phyloP scores from a whole-genome alignment of 1,140 invertebrate species.

The Bombus confusus region DNA sequence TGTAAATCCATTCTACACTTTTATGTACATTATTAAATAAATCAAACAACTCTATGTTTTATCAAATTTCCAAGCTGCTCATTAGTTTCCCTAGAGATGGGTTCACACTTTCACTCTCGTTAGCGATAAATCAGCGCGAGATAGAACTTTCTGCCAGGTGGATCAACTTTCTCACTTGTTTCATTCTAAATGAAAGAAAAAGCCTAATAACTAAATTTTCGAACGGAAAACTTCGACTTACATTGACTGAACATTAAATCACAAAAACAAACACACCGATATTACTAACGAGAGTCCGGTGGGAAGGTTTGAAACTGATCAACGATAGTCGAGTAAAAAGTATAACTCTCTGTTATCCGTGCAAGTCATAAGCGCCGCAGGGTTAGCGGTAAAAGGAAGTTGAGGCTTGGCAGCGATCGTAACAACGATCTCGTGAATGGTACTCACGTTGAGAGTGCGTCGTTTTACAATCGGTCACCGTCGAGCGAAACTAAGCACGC shows the following conservation, averaged over 20 bases:
- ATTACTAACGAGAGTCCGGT: background rate
- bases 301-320: background rate
- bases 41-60: background rate
- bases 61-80: background rate
- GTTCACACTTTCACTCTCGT: slow-evolving; percentile 31
- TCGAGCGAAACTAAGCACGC: slow-evolving; percentile 74
- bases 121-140: background rate
- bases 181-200: background rate
- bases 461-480: slow-evolving; percentile 63
- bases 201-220: background rate
- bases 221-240: background rate
- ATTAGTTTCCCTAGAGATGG: background rate
- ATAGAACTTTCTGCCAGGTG: background rate
- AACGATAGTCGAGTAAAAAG: background rate
- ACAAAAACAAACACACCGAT: background rate
- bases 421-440: slow-evolving; percentile 33
- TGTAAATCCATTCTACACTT: background rate
- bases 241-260: background rate
- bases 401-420: background rate
- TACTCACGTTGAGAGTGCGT: slow-evolving; percentile 70
- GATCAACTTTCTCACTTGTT: slow-evolving; percentile 1
- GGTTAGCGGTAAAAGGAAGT: slow-evolving; percentile 22
- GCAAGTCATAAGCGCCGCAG: background rate
- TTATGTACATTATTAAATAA: background rate
- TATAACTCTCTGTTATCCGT: background rate